phyloP scores from a whole-genome alignment of 2,113 vertebrate species.

The Prolemur simus region DNA sequence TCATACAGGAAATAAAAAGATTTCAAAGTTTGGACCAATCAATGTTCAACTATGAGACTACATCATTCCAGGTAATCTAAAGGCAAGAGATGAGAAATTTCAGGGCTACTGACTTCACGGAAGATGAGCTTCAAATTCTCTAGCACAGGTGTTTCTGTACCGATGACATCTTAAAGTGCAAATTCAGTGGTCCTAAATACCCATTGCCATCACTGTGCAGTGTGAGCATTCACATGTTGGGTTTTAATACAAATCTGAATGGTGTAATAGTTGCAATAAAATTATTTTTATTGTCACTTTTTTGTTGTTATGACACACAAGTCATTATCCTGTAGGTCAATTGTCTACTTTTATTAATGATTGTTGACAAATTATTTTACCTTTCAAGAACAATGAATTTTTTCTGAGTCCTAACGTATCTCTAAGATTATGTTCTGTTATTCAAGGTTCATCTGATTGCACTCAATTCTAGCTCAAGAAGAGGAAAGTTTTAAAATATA shows the following conservation, averaged over 20 bases:
- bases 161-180: background rate
- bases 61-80: slow-evolving; percentile 33
- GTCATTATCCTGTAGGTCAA: slow-evolving; percentile 27
- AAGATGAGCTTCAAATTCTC: slow-evolving; percentile 32
- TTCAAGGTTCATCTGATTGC: background rate
- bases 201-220: background rate
- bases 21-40: slow-evolving; percentile 52
- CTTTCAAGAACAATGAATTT: background rate
- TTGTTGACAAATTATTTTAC: slow-evolving; percentile 38
- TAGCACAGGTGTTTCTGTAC: slow-evolving; percentile 63
- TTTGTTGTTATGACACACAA: background rate
- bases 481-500: background rate
- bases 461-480: background rate
- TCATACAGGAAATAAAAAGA: slow-evolving; percentile 67
- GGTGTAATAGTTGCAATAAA: background rate
- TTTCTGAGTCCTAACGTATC: background rate
- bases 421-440: slow-evolving; percentile 5
- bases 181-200: slow-evolving; percentile 37
- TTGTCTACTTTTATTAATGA: slow-evolving; percentile 41
- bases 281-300: slow-evolving; percentile 24
- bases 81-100: slow-evolving; percentile 78
- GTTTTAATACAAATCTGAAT: background rate
- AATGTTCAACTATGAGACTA: background rate
- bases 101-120: slow-evolving; percentile 56
- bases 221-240: background rate